Evolutionary conservation across 1,140 invertebrate genomes (phyloP).

Genomic region (Eufriesea mexicana): DNA sequence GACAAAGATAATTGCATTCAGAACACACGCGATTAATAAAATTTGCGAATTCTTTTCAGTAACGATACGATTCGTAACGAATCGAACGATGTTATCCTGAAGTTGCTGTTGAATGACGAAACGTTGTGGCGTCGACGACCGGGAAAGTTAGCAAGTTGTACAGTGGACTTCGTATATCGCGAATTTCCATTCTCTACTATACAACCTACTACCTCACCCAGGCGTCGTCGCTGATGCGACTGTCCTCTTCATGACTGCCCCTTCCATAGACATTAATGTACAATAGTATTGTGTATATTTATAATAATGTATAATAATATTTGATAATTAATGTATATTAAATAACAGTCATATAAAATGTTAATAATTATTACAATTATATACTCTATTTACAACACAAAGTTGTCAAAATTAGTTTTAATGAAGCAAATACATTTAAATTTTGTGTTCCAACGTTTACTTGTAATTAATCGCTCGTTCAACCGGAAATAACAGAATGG

Average conservation of each 20-base stretch:
- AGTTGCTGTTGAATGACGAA: slow-evolving; percentile 15
- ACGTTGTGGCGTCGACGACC: slow-evolving; percentile 80
- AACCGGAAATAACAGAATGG: slow-evolving; percentile 1
- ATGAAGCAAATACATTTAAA: not conserved
- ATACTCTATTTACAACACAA: too few relatives aligned
- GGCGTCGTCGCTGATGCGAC: slow-evolving; percentile 75
- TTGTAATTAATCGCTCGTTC: not conserved
- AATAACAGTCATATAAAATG: not conserved
- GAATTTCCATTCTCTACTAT: slow-evolving; percentile 88
- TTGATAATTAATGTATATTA: not conserved
- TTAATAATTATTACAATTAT: not conserved
- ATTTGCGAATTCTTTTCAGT: not conserved
- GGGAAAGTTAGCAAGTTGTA: slow-evolving; percentile 91
- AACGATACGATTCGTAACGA: not conserved
- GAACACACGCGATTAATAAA: not conserved
- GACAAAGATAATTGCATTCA: not conserved
- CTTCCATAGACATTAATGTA: not conserved
- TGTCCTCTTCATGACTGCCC: slow-evolving; percentile 30
- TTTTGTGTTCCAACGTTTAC: not conserved
- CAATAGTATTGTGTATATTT: too few relatives aligned
- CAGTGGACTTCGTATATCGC: slow-evolving; percentile 85
- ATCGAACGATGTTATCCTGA: too few relatives aligned
- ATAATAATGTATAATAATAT: not conserved
- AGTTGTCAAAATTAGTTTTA: not conserved
- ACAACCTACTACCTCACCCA: slow-evolving; percentile 91